These are phyloP conservation scores for Pterocles burchelli DNA, from an alignment of 2,113 vertebrate genomes.

Conservation along the genomic window DNA sequence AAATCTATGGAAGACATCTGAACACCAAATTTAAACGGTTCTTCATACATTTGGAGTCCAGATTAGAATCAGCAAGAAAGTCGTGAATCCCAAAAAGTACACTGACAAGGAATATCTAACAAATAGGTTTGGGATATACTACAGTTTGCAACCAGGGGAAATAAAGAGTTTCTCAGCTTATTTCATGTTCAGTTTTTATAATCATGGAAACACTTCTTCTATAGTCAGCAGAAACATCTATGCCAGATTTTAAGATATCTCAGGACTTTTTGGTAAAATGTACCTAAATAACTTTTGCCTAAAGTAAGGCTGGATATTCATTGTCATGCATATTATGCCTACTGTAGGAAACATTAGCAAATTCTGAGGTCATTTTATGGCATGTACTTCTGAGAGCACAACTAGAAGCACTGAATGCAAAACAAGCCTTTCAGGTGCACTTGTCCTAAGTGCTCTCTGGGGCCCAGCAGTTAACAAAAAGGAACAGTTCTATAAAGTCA, in stretches of 20 bases:
- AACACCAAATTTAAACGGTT: neutral
- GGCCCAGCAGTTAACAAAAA: neutral
- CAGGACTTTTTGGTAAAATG: neutral
- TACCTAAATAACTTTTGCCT: neutral
- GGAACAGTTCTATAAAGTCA: neutral
- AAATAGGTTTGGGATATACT: neutral
- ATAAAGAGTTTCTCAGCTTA: neutral
- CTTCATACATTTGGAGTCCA: neutral
- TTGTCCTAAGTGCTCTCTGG: neutral
- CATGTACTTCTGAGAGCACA: neutral
- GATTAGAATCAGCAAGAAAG: neutral
- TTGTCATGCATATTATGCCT: neutral
- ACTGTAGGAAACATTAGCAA: neutral
- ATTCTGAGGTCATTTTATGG: neutral
- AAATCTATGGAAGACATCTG: neutral
- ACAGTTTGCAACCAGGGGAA: neutral
- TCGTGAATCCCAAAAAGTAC: neutral
- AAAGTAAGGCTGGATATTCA: neutral
- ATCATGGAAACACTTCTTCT: neutral
- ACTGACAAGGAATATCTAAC: neutral
- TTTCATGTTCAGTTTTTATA: neutral
- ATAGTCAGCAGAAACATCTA: neutral
- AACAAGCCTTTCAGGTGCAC: constrained; percentile 7
- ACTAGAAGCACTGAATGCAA: neutral
- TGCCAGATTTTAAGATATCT: neutral